Base-by-base conservation (phyloP, 2,113 vertebrate species). In the Mastomys coucha region DNA sequence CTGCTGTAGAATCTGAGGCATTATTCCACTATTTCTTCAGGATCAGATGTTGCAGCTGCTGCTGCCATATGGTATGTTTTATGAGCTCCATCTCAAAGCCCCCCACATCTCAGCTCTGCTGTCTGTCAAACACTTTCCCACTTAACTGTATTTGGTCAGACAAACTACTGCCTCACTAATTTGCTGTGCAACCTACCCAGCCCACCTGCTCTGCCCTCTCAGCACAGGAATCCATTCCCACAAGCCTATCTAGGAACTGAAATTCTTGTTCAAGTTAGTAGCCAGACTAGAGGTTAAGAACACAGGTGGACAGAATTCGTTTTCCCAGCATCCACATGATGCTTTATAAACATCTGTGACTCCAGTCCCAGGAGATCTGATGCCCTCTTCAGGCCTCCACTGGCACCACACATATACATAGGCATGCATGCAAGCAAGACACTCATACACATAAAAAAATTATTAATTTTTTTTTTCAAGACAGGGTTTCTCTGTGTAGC, bases 11-110 rank as follows among this genome's bases (percentile, higher is more conserved):
- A 65, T 45, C 17, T 75, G 39, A 82, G 65, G 72, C 26, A 36
- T 93, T 78, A 1, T 76, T 69, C 60, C 53, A 16, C 69, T 60
- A 12, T 69, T 72, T 94, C 53, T 72, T 65, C 16, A 93, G 78
- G 45, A 6, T 86, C 31, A 72, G 49, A 73, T 36, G 19, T 17
- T 76, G 33, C 53, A 88, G 22, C 39, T 75, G 20, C 33, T 75
- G 20, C 20, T 70, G 26, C 12, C 51, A 45, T 0, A 0, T 45
- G 70, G 28, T 42, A 75, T 6, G 10, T 11, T 22, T 11, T 22
- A 3, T 11, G 45, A 67, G 11, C 69, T 78, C 77, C 91, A n/a
- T 78, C 58, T 8, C 17, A 87, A 69, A 51, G 63, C 33, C 16
- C 33, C 16, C n/a, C 53, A 69, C 28, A 24, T 67, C 53, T 63